Conservation (phyloP, 2,888 invertebrate species). For the Portevinia maculata region DNA sequence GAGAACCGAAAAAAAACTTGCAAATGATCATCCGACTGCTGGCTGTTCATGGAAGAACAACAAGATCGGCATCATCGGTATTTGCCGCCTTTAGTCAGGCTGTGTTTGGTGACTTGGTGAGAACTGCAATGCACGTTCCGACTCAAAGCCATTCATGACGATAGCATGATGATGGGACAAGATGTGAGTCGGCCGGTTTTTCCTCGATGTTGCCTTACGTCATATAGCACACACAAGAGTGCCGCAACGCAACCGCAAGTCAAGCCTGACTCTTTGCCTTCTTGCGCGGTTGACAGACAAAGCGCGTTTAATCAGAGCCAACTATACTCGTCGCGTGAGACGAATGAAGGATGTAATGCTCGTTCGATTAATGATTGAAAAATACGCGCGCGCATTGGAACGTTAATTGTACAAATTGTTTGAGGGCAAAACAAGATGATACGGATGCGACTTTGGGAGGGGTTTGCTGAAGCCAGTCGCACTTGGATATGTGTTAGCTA, state of each 20-base stretch:
- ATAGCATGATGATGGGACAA: conserved; percentile 53
- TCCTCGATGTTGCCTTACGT: conserved; percentile 1
- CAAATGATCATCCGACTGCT: conserved; percentile 16
- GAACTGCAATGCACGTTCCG: conserved; percentile 12
- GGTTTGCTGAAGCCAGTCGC: not conserved
- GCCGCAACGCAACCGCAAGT: conserved; percentile 16
- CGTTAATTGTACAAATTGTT: conserved; percentile 75
- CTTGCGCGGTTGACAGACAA: conserved; percentile 1
- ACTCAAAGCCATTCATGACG: conserved; percentile 20
- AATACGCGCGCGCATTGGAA: conserved; percentile 70
- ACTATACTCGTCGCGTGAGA: conserved; percentile 42
- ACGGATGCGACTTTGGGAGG: conserved; percentile 2
- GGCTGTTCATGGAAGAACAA: conserved; percentile 1
- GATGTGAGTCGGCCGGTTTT: conserved; percentile 51
- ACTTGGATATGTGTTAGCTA: conserved; percentile 30
- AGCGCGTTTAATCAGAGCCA: conserved; percentile 55
- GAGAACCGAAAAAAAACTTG: conserved; percentile 28
- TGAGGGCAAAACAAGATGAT: conserved; percentile 61
- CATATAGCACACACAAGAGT: conserved; percentile 41
- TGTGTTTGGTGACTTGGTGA: conserved; percentile 4
- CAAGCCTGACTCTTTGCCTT: conserved; percentile 14
- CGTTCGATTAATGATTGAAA: conserved; percentile 71
- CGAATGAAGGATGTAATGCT: conserved; percentile 46
- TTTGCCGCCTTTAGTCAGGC: conserved; percentile 16
- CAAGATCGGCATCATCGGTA: conserved; percentile 24